A percentile compares a stretch with the other conserved stretches of the same genome.
Evolutionary conservation across 2,113 vertebrate genomes (phyloP).

Genomic region (Oreochromis spilurus): DNA sequence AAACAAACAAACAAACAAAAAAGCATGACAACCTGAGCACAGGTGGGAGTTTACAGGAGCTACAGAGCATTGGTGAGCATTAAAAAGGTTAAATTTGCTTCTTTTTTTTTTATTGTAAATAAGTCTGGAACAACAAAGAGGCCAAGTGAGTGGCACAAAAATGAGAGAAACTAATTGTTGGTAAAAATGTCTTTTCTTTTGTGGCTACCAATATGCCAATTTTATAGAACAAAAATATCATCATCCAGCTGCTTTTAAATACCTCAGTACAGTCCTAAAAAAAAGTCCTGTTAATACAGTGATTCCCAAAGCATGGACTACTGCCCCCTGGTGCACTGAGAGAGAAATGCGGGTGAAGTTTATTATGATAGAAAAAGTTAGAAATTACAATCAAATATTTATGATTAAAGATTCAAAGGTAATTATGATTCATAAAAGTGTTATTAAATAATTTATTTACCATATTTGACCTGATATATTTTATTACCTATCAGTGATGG

Average conservation of each 20-base stretch:
- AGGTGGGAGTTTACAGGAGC: neutral
- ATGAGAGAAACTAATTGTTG: neutral
- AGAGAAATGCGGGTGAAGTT: neutral
- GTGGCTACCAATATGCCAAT: neutral
- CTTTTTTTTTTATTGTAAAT: neutral
- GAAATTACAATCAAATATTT: neutral
- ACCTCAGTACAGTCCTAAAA: neutral
- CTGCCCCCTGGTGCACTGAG: neutral
- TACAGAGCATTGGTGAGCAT: neutral
- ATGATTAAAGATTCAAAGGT: neutral
- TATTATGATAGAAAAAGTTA: neutral
- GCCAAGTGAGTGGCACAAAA: neutral
- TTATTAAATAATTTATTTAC: neutral
- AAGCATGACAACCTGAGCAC: neutral
- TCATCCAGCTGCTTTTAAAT: neutral
- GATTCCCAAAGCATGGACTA: neutral
- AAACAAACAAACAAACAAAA: neutral
- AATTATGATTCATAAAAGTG: neutral
- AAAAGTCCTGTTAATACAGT: neutral
- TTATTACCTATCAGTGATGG: neutral
- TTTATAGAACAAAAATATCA: neutral
- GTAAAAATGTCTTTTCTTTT: neutral
- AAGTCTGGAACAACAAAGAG: neutral
- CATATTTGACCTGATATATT: neutral
- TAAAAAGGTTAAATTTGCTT: neutral